These are phyloP conservation scores for Digitonthophagus gazella DNA, from an alignment of 2,888 invertebrate species.

Conservation along the genomic window DNA sequence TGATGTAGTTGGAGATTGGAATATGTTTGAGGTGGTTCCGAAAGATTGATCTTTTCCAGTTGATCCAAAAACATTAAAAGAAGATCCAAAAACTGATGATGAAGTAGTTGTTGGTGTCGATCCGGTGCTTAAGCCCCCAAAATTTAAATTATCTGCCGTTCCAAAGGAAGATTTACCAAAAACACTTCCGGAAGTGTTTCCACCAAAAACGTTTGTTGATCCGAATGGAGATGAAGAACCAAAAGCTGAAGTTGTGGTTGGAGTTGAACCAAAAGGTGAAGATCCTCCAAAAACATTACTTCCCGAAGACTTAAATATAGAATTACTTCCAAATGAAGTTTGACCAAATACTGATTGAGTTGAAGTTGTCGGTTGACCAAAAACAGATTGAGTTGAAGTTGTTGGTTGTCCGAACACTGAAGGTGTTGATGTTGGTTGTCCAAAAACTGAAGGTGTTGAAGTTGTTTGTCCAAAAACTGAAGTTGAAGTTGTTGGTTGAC, in stretches of 20 bases:
- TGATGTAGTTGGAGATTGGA: slow-evolving; percentile 17
- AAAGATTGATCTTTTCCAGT: slow-evolving; percentile 25
- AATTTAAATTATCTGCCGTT: slow-evolving; percentile 9
- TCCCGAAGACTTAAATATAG: slow-evolving; percentile 42
- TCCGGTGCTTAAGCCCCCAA: slow-evolving; percentile 20
- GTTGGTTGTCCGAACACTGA: slow-evolving; percentile 29
- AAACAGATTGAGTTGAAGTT: slow-evolving; percentile 33
- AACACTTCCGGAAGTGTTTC: slow-evolving; percentile 24
- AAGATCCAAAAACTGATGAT: slow-evolving; percentile 40
- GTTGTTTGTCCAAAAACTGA: slow-evolving; percentile 6
- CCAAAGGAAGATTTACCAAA: slow-evolving; percentile 19
- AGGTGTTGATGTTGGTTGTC: background rate
- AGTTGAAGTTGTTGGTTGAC: slow-evolving; percentile 26
- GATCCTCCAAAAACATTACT: slow-evolving; percentile 38
- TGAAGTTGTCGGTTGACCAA: slow-evolving; percentile 36
- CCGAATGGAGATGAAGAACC: slow-evolving; percentile 24
- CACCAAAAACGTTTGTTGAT: slow-evolving; percentile 34
- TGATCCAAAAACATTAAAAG: slow-evolving; percentile 38
- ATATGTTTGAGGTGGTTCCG: slow-evolving; percentile 29
- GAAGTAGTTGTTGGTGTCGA: slow-evolving; percentile 27
- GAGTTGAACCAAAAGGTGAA: slow-evolving; percentile 45
- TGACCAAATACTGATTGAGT: slow-evolving; percentile 1
- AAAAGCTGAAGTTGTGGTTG: slow-evolving; percentile 17
- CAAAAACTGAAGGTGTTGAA: background rate
- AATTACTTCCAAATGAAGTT: slow-evolving; percentile 41